Evolutionary conservation across 2,797 vertebrate species (phyloP).

Genomic region (Graptemys geographica): DNA sequence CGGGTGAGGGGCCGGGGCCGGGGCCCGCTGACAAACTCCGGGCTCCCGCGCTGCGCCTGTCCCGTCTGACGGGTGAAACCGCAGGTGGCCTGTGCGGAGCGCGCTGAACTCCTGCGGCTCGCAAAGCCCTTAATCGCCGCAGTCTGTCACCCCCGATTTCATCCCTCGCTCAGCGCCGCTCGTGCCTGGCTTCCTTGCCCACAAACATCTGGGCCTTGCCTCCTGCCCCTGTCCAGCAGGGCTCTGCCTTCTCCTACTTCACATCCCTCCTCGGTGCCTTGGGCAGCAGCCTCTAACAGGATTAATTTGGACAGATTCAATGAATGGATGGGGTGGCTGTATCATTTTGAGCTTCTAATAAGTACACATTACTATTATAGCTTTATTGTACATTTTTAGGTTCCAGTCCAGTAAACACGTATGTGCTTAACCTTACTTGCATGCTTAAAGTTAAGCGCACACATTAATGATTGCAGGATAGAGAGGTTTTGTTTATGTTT

Average conservation of each 20-base stretch:
- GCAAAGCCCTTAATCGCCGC: too few species aligned
- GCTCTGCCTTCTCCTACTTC: neutral
- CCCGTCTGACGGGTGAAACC: neutral
- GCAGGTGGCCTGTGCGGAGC: too few species aligned
- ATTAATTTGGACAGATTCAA: neutral
- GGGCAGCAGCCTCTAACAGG: neutral
- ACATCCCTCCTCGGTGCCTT: accelerated
- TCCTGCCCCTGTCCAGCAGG: too few species aligned
- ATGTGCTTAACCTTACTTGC: neutral
- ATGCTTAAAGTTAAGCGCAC: neutral
- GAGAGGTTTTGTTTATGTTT: neutral
- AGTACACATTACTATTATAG: neutral
- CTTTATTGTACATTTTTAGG: neutral
- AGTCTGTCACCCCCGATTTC: too few species aligned
- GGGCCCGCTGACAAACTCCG: too few species aligned
- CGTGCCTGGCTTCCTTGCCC: too few species aligned
- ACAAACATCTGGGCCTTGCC: neutral
- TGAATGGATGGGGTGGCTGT: too few species aligned
- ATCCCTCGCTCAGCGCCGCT: too few species aligned
- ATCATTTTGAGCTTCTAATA: neutral
- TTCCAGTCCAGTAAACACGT: neutral
- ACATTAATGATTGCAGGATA: neutral
- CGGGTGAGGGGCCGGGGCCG: accelerated
- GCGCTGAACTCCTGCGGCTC: too few species aligned
- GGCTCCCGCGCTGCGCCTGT: neutral